These are phyloP conservation scores for Zhuqinia jingwanae DNA, from an alignment of 2,888 invertebrate species.

Conservation along the genomic window DNA sequence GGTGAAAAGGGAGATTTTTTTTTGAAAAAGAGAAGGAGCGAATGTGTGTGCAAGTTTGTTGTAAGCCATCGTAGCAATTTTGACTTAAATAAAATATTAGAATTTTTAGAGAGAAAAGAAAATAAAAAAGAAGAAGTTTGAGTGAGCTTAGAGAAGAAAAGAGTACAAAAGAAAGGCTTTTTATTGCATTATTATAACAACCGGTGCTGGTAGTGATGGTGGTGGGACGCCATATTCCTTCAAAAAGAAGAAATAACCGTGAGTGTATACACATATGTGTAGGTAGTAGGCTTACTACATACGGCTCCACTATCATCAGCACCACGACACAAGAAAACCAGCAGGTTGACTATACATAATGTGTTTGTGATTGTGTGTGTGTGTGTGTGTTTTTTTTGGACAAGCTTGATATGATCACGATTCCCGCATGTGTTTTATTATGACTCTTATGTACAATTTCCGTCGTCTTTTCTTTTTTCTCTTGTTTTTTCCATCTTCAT, in stretches of 20 bases:
- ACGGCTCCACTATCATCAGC: no score
- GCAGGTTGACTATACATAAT: neutral
- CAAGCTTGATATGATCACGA: constrained; percentile 10
- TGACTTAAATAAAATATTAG: constrained; percentile 63
- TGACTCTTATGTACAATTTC: constrained; percentile 39
- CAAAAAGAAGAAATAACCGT: no score
- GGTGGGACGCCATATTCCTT: neutral
- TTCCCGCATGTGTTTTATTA: constrained; percentile 5
- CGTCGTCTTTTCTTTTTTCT: constrained; percentile 3
- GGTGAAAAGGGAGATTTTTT: neutral
- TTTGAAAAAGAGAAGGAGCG: neutral
- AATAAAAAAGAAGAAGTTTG: constrained; percentile 1
- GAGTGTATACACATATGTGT: no score
- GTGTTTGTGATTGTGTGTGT: neutral
- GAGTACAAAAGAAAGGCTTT: constrained; percentile 31
- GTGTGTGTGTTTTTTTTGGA: constrained; percentile 11
- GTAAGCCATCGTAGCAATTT: constrained; percentile 33
- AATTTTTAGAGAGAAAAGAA: constrained; percentile 16
- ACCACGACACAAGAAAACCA: no score
- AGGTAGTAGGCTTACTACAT: no score
- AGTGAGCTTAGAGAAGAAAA: neutral
- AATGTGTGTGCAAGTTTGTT: constrained; percentile 13
- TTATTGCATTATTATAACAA: constrained; percentile 33
- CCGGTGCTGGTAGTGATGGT: neutral
- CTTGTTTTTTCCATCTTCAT: neutral